Conservation (phyloP, 2,888 invertebrate genomes). For the Dichetophora obliterata region DNA sequence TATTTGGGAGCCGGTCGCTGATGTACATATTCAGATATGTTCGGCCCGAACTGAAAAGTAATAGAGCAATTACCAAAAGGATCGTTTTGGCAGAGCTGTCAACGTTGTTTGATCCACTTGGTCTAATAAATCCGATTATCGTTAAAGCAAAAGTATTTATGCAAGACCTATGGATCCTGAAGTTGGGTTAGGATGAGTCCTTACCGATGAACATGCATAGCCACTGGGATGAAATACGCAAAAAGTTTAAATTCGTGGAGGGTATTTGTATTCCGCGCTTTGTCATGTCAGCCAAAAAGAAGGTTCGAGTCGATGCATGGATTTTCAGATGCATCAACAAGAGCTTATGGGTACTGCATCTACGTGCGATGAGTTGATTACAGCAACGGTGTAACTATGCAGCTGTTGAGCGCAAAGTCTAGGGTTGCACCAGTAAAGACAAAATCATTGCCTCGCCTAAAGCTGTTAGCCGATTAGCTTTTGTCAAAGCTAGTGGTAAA, state of each 20-base stretch:
- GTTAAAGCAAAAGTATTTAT: conserved; percentile 11
- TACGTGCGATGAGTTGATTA: background rate
- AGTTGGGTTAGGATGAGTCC: conserved; percentile 2
- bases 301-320: background rate
- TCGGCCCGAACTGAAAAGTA: background rate
- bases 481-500: background rate
- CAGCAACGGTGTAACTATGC: no score
- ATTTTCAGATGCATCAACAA: no score
- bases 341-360: background rate
- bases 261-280: background rate
- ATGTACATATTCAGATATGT: background rate
- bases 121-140: background rate
- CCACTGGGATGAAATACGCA: background rate
- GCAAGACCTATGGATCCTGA: background rate
- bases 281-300: background rate
- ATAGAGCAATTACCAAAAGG: background rate
- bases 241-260: background rate
- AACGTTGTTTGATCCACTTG: background rate
- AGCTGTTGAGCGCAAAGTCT: no score
- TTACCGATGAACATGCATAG: background rate
- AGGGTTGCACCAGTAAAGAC: background rate
- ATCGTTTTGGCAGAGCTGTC: background rate
- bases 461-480: background rate
- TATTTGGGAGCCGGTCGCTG: background rate
- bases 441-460: background rate